Base-by-base conservation (phyloP, 2,113 vertebrate species). In the Brienomyrus brachyistius region DNA sequence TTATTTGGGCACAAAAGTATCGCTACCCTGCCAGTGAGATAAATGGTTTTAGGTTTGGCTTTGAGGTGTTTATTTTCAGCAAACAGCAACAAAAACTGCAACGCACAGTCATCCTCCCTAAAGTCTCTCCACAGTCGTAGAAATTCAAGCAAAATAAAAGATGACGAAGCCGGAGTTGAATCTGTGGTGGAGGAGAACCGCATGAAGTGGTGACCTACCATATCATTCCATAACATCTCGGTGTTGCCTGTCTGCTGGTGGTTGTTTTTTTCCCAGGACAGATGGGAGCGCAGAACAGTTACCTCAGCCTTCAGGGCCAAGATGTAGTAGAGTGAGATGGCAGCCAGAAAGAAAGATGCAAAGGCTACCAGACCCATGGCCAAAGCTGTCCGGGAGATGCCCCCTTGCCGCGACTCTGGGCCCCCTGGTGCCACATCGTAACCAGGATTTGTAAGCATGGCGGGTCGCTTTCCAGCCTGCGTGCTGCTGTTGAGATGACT, bases 261-360 rank as follows among this genome's bases (percentile, higher is more conserved):
- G 82, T 45, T 45, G 43, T 35, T 40, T 47, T 13, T 50, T 11
- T 86, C 51, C 50, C 23, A 56, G 50, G 45, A 87, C 45, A 95
- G 91, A 66, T 97, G 94, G 0, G 91, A 95, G 86, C 93, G 96
- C 90, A 99, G 95, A 43, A 92, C 93, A 88, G 95, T 95, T 90
- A 99, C 95, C 92, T 99, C 97, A 2, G 96, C 96, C 93, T 97
- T 96, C 91, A 99, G 95, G 21, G 92, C 92, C 91, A 96, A 91
- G 92, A 97, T 94, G 15, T 96, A 95, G 93, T 96, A 96, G 85
- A 98, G 92, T 74, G 97, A 97, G 91, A 97, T 88, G 90, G 94
- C 96, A 84, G 97, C 96, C 89, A 98, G 94, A 82, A 95, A 97
- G 91, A 96, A 96, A 84, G 96, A 96, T 94, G 96, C 94, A 92